phyloP scores from a whole-genome alignment of 2,797 vertebrate genomes.

The Helicolenus hilgendorfi region DNA sequence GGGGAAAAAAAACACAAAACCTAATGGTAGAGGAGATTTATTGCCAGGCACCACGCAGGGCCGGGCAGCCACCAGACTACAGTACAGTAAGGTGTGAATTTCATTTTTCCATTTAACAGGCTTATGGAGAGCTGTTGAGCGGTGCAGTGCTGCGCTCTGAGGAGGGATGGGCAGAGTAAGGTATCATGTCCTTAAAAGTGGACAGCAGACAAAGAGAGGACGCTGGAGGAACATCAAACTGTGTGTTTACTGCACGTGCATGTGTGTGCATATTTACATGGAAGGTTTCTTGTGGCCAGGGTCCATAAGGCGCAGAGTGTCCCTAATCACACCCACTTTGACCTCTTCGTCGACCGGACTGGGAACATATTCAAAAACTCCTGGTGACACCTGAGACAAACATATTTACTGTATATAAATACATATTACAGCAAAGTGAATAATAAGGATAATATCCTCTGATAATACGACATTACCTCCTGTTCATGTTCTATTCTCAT shows the following conservation, averaged over 20 bases:
- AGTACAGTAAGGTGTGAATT: constrained; percentile 72
- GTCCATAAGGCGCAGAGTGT: constrained; percentile 96
- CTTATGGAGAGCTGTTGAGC: constrained; percentile 72
- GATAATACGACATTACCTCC: constrained; percentile 86
- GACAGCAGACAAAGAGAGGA: constrained; percentile 20
- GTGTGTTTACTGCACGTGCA: constrained; percentile 1
- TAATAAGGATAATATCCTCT: not conserved
- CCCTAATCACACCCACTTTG: constrained; percentile 97
- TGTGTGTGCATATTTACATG: constrained; percentile 84
- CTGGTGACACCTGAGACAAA: constrained; percentile 93
- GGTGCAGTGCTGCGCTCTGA: constrained; percentile 33
- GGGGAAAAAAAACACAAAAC: not conserved
- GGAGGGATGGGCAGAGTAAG: constrained; percentile 36
- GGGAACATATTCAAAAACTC: constrained; percentile 95
- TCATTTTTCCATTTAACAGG: constrained; percentile 85
- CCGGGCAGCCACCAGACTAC: constrained; percentile 46
- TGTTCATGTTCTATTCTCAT: constrained; percentile 98
- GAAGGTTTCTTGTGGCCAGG: constrained; percentile 89
- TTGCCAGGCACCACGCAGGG: constrained; percentile 39
- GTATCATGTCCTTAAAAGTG: constrained; percentile 45
- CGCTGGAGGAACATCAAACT: not conserved
- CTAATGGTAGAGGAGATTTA: constrained; percentile 37
- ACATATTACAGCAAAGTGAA: not conserved
- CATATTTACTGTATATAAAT: not conserved
- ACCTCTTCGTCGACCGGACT: constrained; percentile 97